Evolutionary conservation across 2,888 invertebrate genomes (phyloP).

Genomic region (Bursaphelenchus okinawaensis): DNA sequence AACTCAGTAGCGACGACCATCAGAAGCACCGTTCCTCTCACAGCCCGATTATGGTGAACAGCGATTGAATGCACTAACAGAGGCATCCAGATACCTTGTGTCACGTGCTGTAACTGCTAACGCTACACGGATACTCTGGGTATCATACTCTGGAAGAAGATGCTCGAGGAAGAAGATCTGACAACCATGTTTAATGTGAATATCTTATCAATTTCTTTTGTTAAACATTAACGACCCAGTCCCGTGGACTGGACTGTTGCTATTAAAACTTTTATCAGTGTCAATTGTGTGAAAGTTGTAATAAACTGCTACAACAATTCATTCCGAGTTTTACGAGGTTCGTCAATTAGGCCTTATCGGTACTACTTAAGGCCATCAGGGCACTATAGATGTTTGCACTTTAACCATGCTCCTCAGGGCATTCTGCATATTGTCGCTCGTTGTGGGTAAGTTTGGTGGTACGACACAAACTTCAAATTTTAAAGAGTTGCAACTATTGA

Average conservation of each 20-base stretch:
- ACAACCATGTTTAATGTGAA: no score
- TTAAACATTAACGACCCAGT: neutral
- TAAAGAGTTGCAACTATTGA: neutral
- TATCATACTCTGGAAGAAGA: no score
- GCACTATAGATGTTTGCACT: neutral
- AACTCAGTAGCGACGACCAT: constrained; percentile 3
- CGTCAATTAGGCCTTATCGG: neutral
- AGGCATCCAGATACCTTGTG: no score
- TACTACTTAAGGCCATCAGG: neutral
- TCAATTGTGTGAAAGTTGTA: neutral
- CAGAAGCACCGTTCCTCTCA: neutral
- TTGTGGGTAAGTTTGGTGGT: neutral
- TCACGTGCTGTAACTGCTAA: no score
- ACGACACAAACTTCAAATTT: neutral
- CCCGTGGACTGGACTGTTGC: neutral
- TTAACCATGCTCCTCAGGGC: neutral
- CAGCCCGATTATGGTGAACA: constrained; percentile 1
- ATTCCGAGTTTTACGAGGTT: neutral
- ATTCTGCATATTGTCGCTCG: neutral
- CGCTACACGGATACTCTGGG: no score
- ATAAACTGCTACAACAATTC: neutral
- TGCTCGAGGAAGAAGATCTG: no score
- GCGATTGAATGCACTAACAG: no score
- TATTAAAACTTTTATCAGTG: neutral
- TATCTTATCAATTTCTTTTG: no score